These are phyloP conservation scores for Heliconius charithonia DNA, from an alignment of 2,888 invertebrate genomes.

Conservation along the genomic window DNA sequence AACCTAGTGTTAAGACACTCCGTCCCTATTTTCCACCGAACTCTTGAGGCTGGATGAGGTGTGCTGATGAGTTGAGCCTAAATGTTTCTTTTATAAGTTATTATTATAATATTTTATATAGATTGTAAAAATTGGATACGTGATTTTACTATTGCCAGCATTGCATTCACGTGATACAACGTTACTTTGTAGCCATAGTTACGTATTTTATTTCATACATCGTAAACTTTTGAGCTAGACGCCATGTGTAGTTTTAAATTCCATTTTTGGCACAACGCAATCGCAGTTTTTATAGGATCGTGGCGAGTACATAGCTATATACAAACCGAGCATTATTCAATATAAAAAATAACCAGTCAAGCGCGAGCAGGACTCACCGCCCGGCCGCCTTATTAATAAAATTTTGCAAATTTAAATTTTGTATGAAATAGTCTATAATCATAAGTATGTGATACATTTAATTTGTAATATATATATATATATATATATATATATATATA, in stretches of 20 bases:
- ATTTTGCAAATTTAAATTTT: too few species aligned
- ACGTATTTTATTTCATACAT: constrained; percentile 2
- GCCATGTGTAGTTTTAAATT: neutral
- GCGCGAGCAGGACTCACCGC: too few species aligned
- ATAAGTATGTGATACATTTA: too few species aligned
- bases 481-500: too few species aligned
- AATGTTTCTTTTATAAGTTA: neutral
- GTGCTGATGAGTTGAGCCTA: neutral
- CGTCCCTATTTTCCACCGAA: too few species aligned
- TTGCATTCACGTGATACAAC: neutral
- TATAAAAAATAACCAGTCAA: neutral
- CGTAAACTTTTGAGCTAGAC: neutral
- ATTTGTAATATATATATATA: too few species aligned
- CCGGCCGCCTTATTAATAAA: too few species aligned
- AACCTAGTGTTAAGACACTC: too few species aligned
- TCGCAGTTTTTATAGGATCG: neutral
- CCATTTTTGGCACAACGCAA: neutral
- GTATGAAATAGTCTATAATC: too few species aligned
- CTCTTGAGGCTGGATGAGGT: too few species aligned
- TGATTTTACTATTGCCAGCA: neutral
- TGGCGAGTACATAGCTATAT: neutral
- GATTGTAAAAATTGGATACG: neutral
- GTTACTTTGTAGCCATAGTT: neutral
- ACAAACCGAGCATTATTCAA: too few species aligned
- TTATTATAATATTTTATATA: neutral